phyloP scores from a whole-genome alignment of 2,888 invertebrate genomes.

The Yponomeuta cagnagella region DNA sequence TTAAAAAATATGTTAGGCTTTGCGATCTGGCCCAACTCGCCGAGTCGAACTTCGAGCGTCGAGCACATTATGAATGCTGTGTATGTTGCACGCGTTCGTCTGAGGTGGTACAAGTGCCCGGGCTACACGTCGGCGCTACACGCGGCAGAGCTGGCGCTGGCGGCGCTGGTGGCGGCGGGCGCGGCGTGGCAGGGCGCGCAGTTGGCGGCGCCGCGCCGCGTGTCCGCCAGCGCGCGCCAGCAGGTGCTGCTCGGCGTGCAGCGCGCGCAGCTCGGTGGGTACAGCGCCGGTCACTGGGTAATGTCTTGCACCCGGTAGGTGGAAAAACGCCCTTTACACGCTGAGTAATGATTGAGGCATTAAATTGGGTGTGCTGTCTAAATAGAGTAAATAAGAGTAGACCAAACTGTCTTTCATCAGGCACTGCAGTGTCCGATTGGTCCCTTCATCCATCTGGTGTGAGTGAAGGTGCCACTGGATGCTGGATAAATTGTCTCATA shows the following conservation, averaged over 20 bases:
- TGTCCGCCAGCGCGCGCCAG: constrained; percentile 9
- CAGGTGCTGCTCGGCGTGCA: constrained; percentile 8
- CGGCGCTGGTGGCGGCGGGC: constrained; percentile 23
- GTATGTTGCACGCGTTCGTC: too few species aligned
- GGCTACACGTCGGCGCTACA: constrained; percentile 49
- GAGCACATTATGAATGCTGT: too few species aligned
- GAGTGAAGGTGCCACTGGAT: too few species aligned
- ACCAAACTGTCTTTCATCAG: too few species aligned
- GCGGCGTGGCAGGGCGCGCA: constrained; percentile 19
- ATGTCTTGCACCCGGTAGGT: too few species aligned
- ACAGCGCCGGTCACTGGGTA: background rate
- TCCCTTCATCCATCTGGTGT: too few species aligned
- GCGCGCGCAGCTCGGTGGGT: background rate
- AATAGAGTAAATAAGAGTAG: too few species aligned
- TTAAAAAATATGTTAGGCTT: background rate
- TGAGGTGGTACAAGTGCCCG: constrained; percentile 54
- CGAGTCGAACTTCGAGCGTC: background rate
- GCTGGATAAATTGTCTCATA: too few species aligned
- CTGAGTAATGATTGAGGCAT: too few species aligned
- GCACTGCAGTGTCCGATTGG: too few species aligned
- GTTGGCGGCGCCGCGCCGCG: constrained; percentile 8
- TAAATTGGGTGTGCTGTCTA: too few species aligned
- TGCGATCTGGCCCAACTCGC: background rate
- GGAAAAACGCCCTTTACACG: too few species aligned
- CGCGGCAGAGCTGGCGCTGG: constrained; percentile 37